phyloP scores from a whole-genome alignment of 2,113 vertebrate species.

The Saccopteryx leptura region DNA sequence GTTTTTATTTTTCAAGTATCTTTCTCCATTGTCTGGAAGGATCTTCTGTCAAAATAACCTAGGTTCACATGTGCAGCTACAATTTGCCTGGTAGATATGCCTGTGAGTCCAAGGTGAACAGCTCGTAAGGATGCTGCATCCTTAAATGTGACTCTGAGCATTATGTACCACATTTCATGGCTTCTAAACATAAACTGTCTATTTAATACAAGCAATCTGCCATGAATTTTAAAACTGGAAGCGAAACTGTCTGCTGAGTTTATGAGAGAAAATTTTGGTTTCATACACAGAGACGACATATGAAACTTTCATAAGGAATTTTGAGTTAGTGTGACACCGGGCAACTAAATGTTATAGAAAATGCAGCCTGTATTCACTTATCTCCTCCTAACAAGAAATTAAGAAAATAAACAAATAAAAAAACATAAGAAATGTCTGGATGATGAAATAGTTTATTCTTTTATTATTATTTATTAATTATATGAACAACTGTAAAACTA shows the following conservation, averaged over 20 bases:
- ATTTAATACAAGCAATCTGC: not conserved
- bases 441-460: not conserved
- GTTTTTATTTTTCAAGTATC: not conserved
- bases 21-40: not conserved
- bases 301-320: not conserved
- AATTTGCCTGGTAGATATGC: not conserved
- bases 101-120: not conserved
- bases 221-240: not conserved
- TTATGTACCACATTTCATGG: not conserved
- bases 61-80: rapidly evolving
- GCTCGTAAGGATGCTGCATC: not conserved
- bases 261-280: not conserved
- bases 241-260: not conserved
- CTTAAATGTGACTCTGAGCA: not conserved
- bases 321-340: not conserved
- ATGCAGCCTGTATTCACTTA: not conserved
- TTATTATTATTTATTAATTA: not conserved
- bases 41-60: rapidly evolving
- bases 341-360: not conserved
- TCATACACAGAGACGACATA: not conserved
- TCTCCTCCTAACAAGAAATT: not conserved
- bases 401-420: not conserved
- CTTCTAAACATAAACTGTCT: not conserved
- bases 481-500: not conserved
- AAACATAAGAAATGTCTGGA: not conserved